A percentile compares a stretch with the other conserved stretches of the same genome.
Conservation (phyloP, 2,113 vertebrate genomes). For the Myotis brandtii region DNA sequence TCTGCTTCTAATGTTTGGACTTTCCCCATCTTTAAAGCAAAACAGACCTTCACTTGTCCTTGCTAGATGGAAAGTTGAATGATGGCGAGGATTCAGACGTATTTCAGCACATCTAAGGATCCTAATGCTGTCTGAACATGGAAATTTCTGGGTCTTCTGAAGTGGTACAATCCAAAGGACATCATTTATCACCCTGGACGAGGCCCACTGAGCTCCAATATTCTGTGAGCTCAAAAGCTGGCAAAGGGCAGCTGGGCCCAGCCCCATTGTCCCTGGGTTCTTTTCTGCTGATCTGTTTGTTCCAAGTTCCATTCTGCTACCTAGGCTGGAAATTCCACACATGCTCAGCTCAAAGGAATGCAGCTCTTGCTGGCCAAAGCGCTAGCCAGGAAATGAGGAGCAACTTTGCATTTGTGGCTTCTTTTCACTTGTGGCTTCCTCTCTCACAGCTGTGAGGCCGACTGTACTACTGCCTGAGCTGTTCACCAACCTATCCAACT, state of each 20-base stretch:
- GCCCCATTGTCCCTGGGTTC: constrained; percentile 62
- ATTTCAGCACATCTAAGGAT: neutral
- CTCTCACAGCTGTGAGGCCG: constrained; percentile 34
- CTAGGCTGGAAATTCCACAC: constrained; percentile 76
- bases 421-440: constrained; percentile 51
- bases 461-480: neutral
- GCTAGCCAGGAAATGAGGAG: constrained; percentile 33
- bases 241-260: constrained; percentile 32
- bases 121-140: neutral
- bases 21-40: neutral
- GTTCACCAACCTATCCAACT: neutral
- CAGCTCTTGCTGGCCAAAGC: constrained; percentile 30
- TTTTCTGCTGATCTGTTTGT: constrained; percentile 76
- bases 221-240: constrained; percentile 35
- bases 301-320: constrained; percentile 78
- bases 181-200: neutral
- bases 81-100: neutral
- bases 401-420: constrained; percentile 45
- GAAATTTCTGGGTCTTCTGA: neutral
- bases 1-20: neutral
- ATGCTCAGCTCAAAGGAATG: constrained; percentile 75
- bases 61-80: too few species aligned
- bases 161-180: neutral
- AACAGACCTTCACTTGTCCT: neutral
- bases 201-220: constrained; percentile 22